Conservation (phyloP, 2,888 invertebrate genomes). For the Lacanobia oleracea region DNA sequence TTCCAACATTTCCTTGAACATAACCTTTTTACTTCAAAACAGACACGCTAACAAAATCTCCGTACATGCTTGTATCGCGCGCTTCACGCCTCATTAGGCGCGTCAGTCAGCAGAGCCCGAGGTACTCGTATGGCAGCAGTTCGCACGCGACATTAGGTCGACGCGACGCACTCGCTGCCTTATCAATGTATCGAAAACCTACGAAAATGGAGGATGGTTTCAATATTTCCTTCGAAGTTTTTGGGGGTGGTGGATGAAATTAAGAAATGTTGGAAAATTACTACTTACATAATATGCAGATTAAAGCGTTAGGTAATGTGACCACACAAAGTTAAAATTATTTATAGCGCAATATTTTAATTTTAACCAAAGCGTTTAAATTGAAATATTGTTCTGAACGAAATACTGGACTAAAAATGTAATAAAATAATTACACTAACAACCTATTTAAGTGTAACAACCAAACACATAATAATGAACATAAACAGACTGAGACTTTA, state of each 20-base stretch:
- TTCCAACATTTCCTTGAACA: not conserved
- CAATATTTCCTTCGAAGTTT: not conserved
- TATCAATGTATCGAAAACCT: conserved; percentile 38
- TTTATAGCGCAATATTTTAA: not conserved
- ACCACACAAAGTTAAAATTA: too few relatives aligned
- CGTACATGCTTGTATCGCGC: conserved; percentile 63
- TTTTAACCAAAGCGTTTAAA: not conserved
- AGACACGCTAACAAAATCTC: conserved; percentile 20
- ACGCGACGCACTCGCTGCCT: conserved; percentile 33
- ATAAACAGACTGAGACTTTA: too few relatives aligned
- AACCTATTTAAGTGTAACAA: too few relatives aligned
- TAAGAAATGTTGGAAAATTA: too few relatives aligned
- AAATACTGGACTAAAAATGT: too few relatives aligned
- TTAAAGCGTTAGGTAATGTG: not conserved
- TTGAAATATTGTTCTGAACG: too few relatives aligned
- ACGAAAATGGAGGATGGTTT: conserved; percentile 7
- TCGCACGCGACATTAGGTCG: conserved; percentile 62
- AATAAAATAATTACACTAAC: too few relatives aligned
- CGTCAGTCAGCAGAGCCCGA: conserved; percentile 58
- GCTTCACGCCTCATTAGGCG: conserved; percentile 68
- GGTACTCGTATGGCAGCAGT: conserved; percentile 52
- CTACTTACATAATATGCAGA: too few relatives aligned
- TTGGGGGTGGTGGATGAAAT: not conserved
- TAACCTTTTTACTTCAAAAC: conserved; percentile 12
- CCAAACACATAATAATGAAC: too few relatives aligned